These are phyloP conservation scores for Philereme vetulata DNA, from an alignment of 2,888 invertebrate species.

Conservation along the genomic window DNA sequence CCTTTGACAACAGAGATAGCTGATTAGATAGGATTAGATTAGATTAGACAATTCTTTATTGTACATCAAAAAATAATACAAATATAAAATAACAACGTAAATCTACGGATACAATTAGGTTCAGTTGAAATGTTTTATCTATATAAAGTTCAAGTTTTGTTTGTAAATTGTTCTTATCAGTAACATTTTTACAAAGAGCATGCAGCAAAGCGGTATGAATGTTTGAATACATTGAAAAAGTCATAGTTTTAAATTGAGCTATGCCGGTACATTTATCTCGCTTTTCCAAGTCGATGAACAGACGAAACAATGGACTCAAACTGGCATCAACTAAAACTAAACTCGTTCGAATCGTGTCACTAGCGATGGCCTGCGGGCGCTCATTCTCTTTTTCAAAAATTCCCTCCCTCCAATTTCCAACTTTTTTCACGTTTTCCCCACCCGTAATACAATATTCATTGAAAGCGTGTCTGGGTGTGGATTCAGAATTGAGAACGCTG, in stretches of 20 bases:
- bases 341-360: slow-evolving; percentile 50
- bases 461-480: slow-evolving; percentile 56
- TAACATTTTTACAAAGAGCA: not conserved
- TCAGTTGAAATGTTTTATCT: too few relatives aligned
- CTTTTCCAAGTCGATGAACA: slow-evolving; percentile 54
- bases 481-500: slow-evolving; percentile 44
- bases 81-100: too few relatives aligned
- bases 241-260: slow-evolving; percentile 43
- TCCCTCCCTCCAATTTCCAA: slow-evolving; percentile 49
- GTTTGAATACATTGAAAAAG: slow-evolving; percentile 37
- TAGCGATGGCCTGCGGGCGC: slow-evolving; percentile 42
- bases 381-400: slow-evolving; percentile 40
- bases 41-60: too few relatives aligned
- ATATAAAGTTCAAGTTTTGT: too few relatives aligned
- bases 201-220: not conserved
- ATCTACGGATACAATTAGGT: too few relatives aligned
- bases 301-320: slow-evolving; percentile 55
- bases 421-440: slow-evolving; percentile 50
- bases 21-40: too few relatives aligned
- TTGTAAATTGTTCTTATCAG: not conserved
- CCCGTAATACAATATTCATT: slow-evolving; percentile 64
- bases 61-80: too few relatives aligned
- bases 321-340: slow-evolving; percentile 51
- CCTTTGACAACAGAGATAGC: too few relatives aligned
- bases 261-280: slow-evolving; percentile 54